These are phyloP conservation scores for Ictalurus furcatus DNA, from an alignment of 2,113 vertebrate species.

Conservation along the genomic window DNA sequence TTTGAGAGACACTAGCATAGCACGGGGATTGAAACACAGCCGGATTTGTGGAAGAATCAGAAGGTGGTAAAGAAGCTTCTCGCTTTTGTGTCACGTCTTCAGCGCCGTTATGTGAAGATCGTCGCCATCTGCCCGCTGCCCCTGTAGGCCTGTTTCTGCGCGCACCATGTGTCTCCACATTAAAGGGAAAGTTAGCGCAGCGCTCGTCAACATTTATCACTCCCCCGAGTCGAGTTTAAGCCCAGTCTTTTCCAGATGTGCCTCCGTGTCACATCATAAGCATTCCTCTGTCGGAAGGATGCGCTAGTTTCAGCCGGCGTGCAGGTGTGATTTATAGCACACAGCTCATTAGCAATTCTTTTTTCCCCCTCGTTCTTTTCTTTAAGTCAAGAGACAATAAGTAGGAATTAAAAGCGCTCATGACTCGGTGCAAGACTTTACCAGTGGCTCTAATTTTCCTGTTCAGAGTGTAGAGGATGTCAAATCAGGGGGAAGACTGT, in stretches of 20 bases:
- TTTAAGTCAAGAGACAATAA: not conserved
- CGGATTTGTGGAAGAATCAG: not conserved
- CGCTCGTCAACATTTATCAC: slow-evolving; percentile 4
- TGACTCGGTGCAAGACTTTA: not conserved
- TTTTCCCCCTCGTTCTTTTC: not conserved
- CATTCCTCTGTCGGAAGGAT: not conserved
- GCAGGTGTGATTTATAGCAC: not conserved
- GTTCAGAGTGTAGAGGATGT: not conserved
- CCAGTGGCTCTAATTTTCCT: not conserved
- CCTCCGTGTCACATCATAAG: slow-evolving; percentile 8
- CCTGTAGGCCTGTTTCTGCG: slow-evolving; percentile 21
- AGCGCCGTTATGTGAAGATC: not conserved
- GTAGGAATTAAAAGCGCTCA: not conserved
- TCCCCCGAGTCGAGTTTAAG: not conserved
- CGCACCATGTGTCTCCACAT: slow-evolving; percentile 11
- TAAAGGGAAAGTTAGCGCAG: slow-evolving; percentile 7
- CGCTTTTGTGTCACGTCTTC: slow-evolving; percentile 13
- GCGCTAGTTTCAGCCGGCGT: not conserved
- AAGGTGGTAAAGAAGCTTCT: slow-evolving; percentile 13
- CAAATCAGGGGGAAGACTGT: not conserved
- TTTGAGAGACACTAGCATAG: not conserved
- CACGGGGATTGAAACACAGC: not conserved
- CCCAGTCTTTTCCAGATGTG: slow-evolving; percentile 16
- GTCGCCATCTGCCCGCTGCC: slow-evolving; percentile 3
- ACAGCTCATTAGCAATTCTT: not conserved